Percentiles rank a stretch among this genome's conserved stretches.
Conservation (phyloP, 2,888 invertebrate genomes). For the Pollenia griseotomentosa region DNA sequence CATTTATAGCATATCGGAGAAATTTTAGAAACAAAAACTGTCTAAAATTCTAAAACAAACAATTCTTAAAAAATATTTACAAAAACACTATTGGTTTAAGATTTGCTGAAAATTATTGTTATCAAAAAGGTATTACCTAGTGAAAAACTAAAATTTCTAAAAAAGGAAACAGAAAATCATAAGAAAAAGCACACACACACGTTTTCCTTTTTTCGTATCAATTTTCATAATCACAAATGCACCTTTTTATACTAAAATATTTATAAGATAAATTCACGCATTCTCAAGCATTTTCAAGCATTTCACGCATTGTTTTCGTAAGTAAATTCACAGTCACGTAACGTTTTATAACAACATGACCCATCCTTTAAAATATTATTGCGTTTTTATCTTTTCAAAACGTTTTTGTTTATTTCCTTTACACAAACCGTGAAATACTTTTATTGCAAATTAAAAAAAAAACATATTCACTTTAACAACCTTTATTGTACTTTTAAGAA, state of each 20-base stretch:
- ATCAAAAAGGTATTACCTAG: conserved; percentile 61
- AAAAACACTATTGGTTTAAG: conserved; percentile 68
- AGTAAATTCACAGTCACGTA: conserved; percentile 42
- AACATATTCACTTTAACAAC: no score
- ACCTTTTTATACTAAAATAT: conserved; percentile 26
- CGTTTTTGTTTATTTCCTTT: conserved; percentile 5
- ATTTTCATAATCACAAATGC: conserved; percentile 58
- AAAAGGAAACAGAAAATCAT: conserved; percentile 45
- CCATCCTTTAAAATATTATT: no score
- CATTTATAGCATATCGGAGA: conserved; percentile 84
- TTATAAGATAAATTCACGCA: conserved; percentile 55
- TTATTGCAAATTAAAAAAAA: no score
- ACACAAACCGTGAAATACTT: no score
- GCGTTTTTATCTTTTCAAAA: background rate
- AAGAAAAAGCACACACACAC: conserved; percentile 69
- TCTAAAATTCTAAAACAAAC: conserved; percentile 62
- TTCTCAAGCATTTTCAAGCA: conserved; percentile 68
- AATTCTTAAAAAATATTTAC: conserved; percentile 33
- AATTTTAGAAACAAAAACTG: conserved; percentile 78
- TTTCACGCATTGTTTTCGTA: conserved; percentile 69
- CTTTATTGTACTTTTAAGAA: no score
- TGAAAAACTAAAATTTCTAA: conserved; percentile 67
- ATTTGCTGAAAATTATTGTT: conserved; percentile 66
- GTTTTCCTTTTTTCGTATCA: background rate
- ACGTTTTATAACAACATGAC: conserved; percentile 34